Conservation (phyloP, 1,140 invertebrate species). For the Drosophila biarmipes region DNA sequence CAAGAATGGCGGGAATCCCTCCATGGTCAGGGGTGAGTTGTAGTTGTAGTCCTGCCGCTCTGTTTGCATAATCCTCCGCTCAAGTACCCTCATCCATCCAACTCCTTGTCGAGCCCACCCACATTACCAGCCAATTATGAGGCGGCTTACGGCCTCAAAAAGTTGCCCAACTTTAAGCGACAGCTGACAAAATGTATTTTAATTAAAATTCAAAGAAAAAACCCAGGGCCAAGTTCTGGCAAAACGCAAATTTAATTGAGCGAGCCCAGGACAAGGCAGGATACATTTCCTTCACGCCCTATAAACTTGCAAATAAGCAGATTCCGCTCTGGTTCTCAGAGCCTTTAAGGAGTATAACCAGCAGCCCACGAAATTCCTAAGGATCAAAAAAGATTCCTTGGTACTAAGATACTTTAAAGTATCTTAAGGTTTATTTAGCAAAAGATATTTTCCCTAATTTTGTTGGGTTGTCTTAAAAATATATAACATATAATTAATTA, state of each 20-base stretch:
- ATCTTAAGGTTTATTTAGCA: not conserved
- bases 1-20: slow-evolving; percentile 18
- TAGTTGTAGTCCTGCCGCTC: slow-evolving; percentile 9
- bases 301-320: slow-evolving; percentile 36
- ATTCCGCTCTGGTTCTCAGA: slow-evolving; percentile 29
- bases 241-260: slow-evolving; percentile 62
- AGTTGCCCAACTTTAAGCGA: slow-evolving; percentile 61
- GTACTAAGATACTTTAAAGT: not conserved
- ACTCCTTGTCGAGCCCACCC: slow-evolving; percentile 3
- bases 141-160: slow-evolving; percentile 31
- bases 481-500: no score
- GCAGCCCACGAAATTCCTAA: not conserved
- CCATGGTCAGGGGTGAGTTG: slow-evolving; percentile 3
- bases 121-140: slow-evolving; percentile 77
- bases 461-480: no score
- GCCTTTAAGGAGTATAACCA: not conserved
- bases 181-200: slow-evolving; percentile 73
- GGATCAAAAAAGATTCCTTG: not conserved
- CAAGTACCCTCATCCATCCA: slow-evolving; percentile 41
- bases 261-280: slow-evolving; percentile 40
- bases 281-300: slow-evolving; percentile 40
- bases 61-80: slow-evolving; percentile 40
- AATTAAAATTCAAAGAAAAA: slow-evolving; percentile 73
- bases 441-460: no score
- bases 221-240: slow-evolving; percentile 5